phyloP scores from a whole-genome alignment of 1,140 invertebrate species.

The Drosophila murphyi region DNA sequence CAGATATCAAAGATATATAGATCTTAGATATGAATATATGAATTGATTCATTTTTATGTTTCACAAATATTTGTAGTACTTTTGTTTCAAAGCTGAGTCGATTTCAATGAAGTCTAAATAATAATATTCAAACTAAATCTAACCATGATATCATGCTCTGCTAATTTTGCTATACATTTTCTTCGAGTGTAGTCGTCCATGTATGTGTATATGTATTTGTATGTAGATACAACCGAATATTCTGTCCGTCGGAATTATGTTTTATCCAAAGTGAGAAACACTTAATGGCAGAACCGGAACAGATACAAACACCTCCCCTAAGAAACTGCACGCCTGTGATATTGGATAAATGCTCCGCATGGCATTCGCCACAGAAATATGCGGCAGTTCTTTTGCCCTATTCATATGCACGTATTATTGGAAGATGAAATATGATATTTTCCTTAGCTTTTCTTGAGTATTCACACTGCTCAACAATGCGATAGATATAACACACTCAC shows the following conservation, averaged over 20 bases:
- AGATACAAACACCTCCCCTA: conserved; percentile 59
- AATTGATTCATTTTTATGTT: no score
- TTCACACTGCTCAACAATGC: no score
- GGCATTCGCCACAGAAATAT: conserved; percentile 47
- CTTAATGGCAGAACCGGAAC: conserved; percentile 22
- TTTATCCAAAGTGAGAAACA: conserved; percentile 51
- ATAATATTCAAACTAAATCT: no score
- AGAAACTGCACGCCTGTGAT: conserved; percentile 72
- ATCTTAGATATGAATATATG: no score
- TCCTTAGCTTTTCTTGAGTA: not conserved
- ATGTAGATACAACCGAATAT: conserved; percentile 14
- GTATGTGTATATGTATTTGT: not conserved
- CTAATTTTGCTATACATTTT: conserved; percentile 11
- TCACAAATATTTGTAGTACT: no score
- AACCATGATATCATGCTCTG: no score
- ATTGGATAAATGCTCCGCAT: conserved; percentile 74
- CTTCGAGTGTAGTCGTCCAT: conserved; percentile 41
- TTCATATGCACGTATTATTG: not conserved
- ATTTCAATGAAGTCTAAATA: no score
- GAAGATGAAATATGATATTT: not conserved
- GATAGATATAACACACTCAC: not conserved
- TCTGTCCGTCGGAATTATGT: conserved; percentile 31
- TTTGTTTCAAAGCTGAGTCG: no score
- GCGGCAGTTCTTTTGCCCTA: conserved; percentile 39
- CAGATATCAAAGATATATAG: no score